A percentile compares a stretch with the other conserved stretches of the same genome.
Evolutionary conservation across 2,888 invertebrate species (phyloP).

Genomic region (Euphydryas editha): DNA sequence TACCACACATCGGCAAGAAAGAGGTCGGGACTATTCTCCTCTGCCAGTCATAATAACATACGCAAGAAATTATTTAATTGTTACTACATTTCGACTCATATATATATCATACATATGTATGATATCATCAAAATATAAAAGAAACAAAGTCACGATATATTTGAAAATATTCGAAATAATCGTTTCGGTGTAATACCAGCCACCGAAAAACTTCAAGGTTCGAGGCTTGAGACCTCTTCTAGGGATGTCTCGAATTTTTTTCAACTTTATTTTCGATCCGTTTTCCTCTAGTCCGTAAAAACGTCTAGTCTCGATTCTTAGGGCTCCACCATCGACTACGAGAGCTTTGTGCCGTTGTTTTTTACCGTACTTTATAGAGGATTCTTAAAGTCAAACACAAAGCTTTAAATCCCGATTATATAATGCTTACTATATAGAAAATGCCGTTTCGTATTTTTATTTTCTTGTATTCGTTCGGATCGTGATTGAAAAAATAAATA

Average conservation of each 20-base stretch:
- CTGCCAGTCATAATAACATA: too few relatives aligned
- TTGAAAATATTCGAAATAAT: background rate
- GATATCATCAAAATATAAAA: too few relatives aligned
- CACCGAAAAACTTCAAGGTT: slow-evolving; percentile 61
- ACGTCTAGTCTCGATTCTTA: slow-evolving; percentile 75
- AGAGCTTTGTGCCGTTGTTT: slow-evolving; percentile 50
- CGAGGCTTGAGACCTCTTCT: slow-evolving; percentile 76
- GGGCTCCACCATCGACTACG: slow-evolving; percentile 59
- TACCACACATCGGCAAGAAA: too few relatives aligned
- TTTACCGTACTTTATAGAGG: slow-evolving; percentile 43
- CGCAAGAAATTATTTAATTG: too few relatives aligned
- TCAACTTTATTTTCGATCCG: slow-evolving; percentile 79
- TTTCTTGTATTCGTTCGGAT: background rate
- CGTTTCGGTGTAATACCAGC: slow-evolving; percentile 57
- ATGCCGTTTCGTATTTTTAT: background rate
- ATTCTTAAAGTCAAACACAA: slow-evolving; percentile 43
- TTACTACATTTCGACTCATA: too few relatives aligned
- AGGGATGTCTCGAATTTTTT: slow-evolving; percentile 81
- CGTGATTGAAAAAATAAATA: background rate
- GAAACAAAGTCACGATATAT: too few relatives aligned
- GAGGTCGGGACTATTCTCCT: too few relatives aligned
- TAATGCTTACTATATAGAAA: slow-evolving; percentile 8
- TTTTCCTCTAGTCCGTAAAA: slow-evolving; percentile 71
- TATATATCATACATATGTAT: too few relatives aligned
- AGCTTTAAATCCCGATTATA: slow-evolving; percentile 27